A percentile compares a stretch with the other conserved stretches of the same genome.
Evolutionary conservation across 2,113 vertebrate species (phyloP).

Genomic region (Morone chrysops): DNA sequence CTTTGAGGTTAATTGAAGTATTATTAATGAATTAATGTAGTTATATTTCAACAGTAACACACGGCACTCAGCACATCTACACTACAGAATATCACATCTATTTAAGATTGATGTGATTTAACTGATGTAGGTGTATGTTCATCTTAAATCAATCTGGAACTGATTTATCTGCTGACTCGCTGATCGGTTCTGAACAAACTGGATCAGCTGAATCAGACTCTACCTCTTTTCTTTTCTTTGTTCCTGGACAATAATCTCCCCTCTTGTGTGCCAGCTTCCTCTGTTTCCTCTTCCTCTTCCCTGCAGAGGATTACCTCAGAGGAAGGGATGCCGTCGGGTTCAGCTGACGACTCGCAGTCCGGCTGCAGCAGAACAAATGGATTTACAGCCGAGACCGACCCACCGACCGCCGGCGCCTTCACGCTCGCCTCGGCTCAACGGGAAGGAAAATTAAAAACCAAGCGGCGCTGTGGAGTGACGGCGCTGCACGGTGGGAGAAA

Average conservation of each 20-base stretch:
- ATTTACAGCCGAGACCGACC: slow-evolving; percentile 10
- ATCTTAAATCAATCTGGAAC: too few species aligned
- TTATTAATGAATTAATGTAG: too few species aligned
- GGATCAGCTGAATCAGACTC: background rate
- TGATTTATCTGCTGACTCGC: too few species aligned
- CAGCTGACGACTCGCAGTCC: background rate
- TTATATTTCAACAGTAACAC: too few species aligned
- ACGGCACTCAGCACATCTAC: too few species aligned
- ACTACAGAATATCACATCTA: too few species aligned
- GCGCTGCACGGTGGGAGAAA: background rate
- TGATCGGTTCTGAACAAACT: too few species aligned
- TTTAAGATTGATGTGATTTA: too few species aligned
- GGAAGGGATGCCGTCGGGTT: slow-evolving; percentile 12
- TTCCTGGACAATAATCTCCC: background rate
- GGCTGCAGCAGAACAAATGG: slow-evolving; percentile 34
- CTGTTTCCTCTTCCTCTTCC: slow-evolving; percentile 12
- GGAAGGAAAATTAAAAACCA: slow-evolving; percentile 33
- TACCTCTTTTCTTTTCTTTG: background rate
- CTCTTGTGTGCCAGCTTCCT: slow-evolving; percentile 9
- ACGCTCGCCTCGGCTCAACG: slow-evolving; percentile 2
- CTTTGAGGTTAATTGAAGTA: too few species aligned
- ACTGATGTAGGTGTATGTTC: too few species aligned
- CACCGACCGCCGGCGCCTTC: background rate
- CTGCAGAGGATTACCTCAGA: slow-evolving; percentile 33
- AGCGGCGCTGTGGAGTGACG: background rate